phyloP scores from a whole-genome alignment of 2,888 invertebrate genomes.

The Phania funesta region DNA sequence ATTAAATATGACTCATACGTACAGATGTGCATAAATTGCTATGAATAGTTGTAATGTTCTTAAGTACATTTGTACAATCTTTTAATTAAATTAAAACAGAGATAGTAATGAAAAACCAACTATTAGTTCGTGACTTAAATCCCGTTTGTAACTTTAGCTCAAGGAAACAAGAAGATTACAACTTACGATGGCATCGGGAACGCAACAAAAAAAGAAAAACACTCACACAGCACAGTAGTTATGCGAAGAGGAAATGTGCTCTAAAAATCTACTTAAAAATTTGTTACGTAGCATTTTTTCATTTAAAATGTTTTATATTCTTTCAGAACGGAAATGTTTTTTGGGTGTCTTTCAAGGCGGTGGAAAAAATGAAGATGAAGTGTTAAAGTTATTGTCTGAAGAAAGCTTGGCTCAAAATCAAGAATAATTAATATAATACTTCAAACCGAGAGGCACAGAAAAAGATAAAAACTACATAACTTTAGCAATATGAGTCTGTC shows the following conservation, averaged over 20 bases:
- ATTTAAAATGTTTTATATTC: too few relatives aligned
- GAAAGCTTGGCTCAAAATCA: too few relatives aligned
- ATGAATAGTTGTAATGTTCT: slow-evolving; percentile 59
- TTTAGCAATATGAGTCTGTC: too few relatives aligned
- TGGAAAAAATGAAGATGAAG: too few relatives aligned
- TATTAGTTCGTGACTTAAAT: slow-evolving; percentile 65
- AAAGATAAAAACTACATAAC: too few relatives aligned
- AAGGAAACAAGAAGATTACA: slow-evolving; percentile 61
- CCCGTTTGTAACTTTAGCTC: slow-evolving; percentile 52
- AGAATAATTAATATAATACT: too few relatives aligned
- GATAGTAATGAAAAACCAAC: slow-evolving; percentile 60
- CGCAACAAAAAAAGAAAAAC: background rate
- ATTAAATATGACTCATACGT: slow-evolving; percentile 61
- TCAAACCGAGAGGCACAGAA: too few relatives aligned
- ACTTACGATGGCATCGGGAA: slow-evolving; percentile 24
- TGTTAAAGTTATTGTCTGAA: too few relatives aligned
- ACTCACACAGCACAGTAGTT: slow-evolving; percentile 12
- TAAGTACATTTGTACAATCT: slow-evolving; percentile 61
- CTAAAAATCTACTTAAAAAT: background rate
- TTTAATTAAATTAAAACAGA: slow-evolving; percentile 63
- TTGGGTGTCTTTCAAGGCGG: too few relatives aligned
- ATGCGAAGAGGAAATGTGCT: background rate
- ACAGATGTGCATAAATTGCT: slow-evolving; percentile 51
- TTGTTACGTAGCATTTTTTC: background rate
- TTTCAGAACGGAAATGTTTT: too few relatives aligned